Evolutionary conservation across 1,140 invertebrate species (phyloP).

Genomic region (Lycorma delicatula): DNA sequence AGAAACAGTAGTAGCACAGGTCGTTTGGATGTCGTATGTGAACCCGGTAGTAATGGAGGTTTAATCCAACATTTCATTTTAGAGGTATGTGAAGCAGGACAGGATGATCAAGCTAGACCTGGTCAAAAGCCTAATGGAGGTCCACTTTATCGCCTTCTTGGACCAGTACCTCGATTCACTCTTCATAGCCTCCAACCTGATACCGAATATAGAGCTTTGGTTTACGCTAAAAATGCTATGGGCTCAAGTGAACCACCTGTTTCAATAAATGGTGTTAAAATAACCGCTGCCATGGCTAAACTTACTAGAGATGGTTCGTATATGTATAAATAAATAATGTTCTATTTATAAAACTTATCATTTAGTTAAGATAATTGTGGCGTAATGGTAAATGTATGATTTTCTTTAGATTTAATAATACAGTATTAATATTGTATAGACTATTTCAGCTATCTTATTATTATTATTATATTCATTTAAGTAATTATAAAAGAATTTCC

Average conservation of each 20-base stretch:
- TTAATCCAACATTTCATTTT: slow-evolving; percentile 72
- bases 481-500: no score
- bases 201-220: slow-evolving; percentile 52
- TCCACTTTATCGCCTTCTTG: slow-evolving; percentile 48
- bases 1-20: slow-evolving; percentile 48
- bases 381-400: no score
- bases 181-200: slow-evolving; percentile 55
- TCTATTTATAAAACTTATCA: no score
- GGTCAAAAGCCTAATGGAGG: slow-evolving; percentile 24
- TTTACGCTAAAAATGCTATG: slow-evolving; percentile 61
- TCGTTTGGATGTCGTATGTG: slow-evolving; percentile 61
- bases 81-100: slow-evolving; percentile 39
- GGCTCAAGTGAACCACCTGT: slow-evolving; percentile 55
- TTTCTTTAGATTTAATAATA: no score
- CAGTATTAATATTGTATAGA: no score
- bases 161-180: slow-evolving; percentile 51
- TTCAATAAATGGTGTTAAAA: slow-evolving; percentile 46
- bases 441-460: no score
- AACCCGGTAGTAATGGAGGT: slow-evolving; percentile 69
- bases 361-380: no score
- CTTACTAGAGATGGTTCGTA: slow-evolving; percentile 27
- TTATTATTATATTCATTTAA: no score
- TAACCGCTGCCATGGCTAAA: slow-evolving; percentile 39
- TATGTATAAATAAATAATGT: no score
- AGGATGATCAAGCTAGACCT: slow-evolving; percentile 9